These are phyloP conservation scores for Gibbula magus DNA, from an alignment of 2,888 invertebrate genomes.

Conservation along the genomic window DNA sequence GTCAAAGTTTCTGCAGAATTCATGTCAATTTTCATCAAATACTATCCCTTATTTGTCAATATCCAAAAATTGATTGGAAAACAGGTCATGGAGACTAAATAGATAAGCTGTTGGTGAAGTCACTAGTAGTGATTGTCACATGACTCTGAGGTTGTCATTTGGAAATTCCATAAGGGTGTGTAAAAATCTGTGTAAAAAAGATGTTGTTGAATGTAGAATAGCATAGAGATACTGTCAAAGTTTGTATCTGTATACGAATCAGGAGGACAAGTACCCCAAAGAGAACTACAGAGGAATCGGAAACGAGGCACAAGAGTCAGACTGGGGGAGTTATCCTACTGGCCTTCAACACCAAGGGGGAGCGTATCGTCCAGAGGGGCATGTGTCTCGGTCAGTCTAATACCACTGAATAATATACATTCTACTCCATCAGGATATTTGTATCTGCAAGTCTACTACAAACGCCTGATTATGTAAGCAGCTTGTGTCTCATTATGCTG, in stretches of 20 bases:
- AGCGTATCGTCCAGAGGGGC: constrained; percentile 83
- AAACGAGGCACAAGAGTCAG: constrained; percentile 47
- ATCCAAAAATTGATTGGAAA: too few relatives aligned
- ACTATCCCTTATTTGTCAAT: too few relatives aligned
- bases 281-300: constrained; percentile 43
- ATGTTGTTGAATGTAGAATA: too few relatives aligned
- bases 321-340: constrained; percentile 57
- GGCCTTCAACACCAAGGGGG: constrained; percentile 72
- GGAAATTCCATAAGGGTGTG: neutral
- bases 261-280: constrained; percentile 64
- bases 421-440: too few relatives aligned
- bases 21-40: too few relatives aligned
- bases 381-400: constrained; percentile 81
- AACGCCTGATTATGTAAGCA: too few relatives aligned
- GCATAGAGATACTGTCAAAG: neutral
- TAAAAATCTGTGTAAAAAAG: too few relatives aligned
- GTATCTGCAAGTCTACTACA: too few relatives aligned
- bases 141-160: neutral
- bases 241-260: neutral
- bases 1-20: too few relatives aligned
- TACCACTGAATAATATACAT: too few relatives aligned
- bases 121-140: neutral
- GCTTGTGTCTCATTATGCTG: too few relatives aligned
- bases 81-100: too few relatives aligned
- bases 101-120: neutral